Base-by-base conservation (phyloP, 2,113 vertebrate genomes). In the Otus sunia region DNA sequence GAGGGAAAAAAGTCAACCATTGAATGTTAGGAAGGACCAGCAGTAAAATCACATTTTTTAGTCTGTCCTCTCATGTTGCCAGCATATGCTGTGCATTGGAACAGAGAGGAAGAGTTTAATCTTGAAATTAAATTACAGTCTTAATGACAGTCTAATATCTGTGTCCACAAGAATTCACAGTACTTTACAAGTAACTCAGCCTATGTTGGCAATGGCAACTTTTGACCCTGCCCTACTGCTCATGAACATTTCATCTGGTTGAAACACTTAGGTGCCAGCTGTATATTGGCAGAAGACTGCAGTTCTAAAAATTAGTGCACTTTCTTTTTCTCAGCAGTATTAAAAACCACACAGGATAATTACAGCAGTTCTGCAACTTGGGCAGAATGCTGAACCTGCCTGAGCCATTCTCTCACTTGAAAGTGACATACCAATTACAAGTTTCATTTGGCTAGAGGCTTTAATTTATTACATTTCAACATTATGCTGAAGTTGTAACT, bases 401-500 rank as follows among this genome's bases (percentile, higher is more conserved):
- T 20, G 53, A 96, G 82, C 93, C 72, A 27, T 73, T 58, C 85
- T 73, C 92, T 86, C 74, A 41, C 82, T 69, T 63, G 66, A 66
- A 82, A 72, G 75, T 66, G 85, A 92, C 93, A 53, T 21, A 30
- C 15, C 74, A 73, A 36, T 79, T 91, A 58, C 50, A 86, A 88
- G 59, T 90, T 95, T 88, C 53, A 80, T 64, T 88, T 96, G 67
- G 72, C 94, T 93, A 53, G 67, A 84, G 47, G 92, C 50, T 83
- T 83, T 84, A 63, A 88, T 66, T 92, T 90, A 37, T n/a, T 62
- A 29, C 58, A 39, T 47, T 82, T 94, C 55, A 83, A 45, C 43
- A 23, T 91, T 87, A 56, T 92, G 96, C 77, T 97, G 73, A 90
- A 89, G 58, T 30, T 79, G 89, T 59, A 91, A 64, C 74, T 91